phyloP scores from a whole-genome alignment of 2,888 invertebrate species.

The Chromoteleia sp. region DNA sequence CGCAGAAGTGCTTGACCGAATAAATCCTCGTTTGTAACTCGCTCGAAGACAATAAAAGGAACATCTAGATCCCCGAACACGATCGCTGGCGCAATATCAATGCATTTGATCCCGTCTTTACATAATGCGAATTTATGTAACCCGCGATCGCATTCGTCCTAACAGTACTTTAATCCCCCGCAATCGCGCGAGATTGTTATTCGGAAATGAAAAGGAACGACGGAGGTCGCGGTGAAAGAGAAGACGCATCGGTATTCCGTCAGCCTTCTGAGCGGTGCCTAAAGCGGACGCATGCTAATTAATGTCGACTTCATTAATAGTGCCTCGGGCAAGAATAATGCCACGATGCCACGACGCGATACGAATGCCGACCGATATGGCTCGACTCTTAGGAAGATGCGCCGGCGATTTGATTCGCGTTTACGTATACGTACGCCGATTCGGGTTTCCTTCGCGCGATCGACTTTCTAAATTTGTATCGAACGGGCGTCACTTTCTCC shows the following conservation, averaged over 20 bases:
- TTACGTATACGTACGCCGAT: conserved; percentile 29
- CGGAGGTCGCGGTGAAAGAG: conserved; percentile 5
- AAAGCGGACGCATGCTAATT: conserved; percentile 54
- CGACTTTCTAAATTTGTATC: conserved; percentile 83
- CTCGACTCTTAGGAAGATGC: conserved; percentile 35
- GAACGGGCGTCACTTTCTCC: conserved; percentile 80
- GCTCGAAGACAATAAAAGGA: no score
- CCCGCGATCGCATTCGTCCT: background rate
- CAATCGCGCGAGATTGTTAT: conserved; percentile 21
- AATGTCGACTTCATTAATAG: conserved; percentile 54
- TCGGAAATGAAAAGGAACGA: conserved; percentile 6
- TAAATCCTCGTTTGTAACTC: no score
- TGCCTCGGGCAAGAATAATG: conserved; percentile 19
- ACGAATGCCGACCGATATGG: conserved; percentile 39
- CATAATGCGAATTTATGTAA: conserved; percentile 17
- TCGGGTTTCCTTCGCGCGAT: conserved; percentile 58
- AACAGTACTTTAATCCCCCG: conserved; percentile 39
- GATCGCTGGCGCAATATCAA: background rate
- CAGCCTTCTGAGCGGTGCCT: conserved; percentile 36
- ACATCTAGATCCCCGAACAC: no score
- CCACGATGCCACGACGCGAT: conserved; percentile 12
- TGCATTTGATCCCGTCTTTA: conserved; percentile 1
- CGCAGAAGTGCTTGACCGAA: no score
- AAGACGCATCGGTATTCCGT: conserved; percentile 8
- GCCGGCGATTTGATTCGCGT: conserved; percentile 23